These are phyloP conservation scores for Drosophila prostipennis DNA, from an alignment of 2,888 invertebrate genomes.

Conservation along the genomic window DNA sequence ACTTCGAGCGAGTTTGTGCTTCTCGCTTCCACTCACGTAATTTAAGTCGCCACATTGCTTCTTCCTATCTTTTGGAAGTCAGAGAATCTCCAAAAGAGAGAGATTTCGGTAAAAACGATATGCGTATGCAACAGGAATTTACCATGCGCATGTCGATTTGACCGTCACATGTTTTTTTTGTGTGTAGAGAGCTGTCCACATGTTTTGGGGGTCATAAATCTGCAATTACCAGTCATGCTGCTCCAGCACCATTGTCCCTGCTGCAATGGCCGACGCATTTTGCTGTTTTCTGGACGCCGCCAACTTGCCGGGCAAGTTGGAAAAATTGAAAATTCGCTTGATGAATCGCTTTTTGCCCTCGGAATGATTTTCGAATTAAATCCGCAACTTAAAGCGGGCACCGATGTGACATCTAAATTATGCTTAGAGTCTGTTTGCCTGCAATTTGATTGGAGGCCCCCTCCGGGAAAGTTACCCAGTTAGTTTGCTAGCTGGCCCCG, in stretches of 20 bases:
- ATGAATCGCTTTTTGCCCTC: conserved; percentile 43
- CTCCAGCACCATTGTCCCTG: conserved; percentile 9
- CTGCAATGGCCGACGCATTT: conserved; percentile 17
- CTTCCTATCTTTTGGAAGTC: too few relatives aligned
- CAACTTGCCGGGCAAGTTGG: conserved; percentile 33
- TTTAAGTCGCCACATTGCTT: too few relatives aligned
- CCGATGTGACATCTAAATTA: conserved; percentile 64
- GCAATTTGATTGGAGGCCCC: conserved; percentile 69
- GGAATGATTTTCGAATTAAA: conserved; percentile 33
- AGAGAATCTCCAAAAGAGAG: too few relatives aligned
- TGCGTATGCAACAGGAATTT: too few relatives aligned
- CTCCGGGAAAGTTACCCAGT: conserved; percentile 30
- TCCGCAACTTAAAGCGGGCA: conserved; percentile 56
- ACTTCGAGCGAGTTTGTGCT: too few relatives aligned
- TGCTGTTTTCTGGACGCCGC: conserved; percentile 4
- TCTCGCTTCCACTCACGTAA: too few relatives aligned
- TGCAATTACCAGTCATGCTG: conserved; percentile 67
- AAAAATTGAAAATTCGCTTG: conserved; percentile 28
- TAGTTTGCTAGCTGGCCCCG: conserved; percentile 31
- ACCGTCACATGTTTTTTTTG: too few relatives aligned
- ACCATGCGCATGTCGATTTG: too few relatives aligned
- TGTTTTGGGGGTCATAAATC: conserved; percentile 69
- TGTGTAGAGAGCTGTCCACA: conserved; percentile 55
- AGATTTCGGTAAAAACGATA: too few relatives aligned
- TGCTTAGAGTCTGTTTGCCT: conserved; percentile 54